Evolutionary conservation across 1,140 invertebrate species (phyloP).

Genomic region (Drosophila hydei): DNA sequence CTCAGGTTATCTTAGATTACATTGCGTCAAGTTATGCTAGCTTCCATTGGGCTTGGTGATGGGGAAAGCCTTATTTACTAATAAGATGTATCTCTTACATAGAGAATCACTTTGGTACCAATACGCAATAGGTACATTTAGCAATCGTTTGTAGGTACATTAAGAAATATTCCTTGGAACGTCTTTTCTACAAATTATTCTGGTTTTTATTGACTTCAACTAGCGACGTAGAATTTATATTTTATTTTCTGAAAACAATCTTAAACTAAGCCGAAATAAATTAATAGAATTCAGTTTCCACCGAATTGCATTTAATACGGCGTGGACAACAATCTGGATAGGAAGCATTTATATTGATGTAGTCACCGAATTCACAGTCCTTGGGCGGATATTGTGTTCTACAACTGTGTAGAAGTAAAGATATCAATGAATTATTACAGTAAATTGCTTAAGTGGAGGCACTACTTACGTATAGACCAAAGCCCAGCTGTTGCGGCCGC

Average conservation of each 20-base stretch:
- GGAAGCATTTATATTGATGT: not conserved
- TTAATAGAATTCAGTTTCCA: not conserved
- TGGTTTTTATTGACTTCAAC: slow-evolving; percentile 2
- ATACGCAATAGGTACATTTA: too few relatives aligned
- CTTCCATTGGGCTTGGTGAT: too few relatives aligned
- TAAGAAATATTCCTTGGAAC: too few relatives aligned
- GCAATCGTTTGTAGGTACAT: too few relatives aligned
- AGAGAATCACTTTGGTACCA: too few relatives aligned
- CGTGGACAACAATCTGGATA: slow-evolving; percentile 51
- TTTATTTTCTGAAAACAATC: not conserved
- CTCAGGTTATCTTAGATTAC: too few relatives aligned
- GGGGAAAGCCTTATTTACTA: too few relatives aligned
- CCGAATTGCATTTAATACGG: slow-evolving; percentile 37
- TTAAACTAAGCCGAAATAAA: not conserved
- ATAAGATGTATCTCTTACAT: too few relatives aligned
- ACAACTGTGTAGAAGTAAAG: slow-evolving; percentile 23
- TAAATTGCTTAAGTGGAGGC: not conserved
- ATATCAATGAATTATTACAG: not conserved
- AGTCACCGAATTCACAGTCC: slow-evolving; percentile 24
- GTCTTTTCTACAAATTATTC: not conserved
- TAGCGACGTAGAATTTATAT: not conserved
- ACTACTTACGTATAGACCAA: slow-evolving; percentile 43
- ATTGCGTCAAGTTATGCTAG: too few relatives aligned
- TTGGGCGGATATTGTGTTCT: not conserved
- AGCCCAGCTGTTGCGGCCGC: slow-evolving; percentile 54